Evolutionary conservation across 2,113 vertebrate genomes (phyloP).

Genomic region (Triplophysa siluroides): DNA sequence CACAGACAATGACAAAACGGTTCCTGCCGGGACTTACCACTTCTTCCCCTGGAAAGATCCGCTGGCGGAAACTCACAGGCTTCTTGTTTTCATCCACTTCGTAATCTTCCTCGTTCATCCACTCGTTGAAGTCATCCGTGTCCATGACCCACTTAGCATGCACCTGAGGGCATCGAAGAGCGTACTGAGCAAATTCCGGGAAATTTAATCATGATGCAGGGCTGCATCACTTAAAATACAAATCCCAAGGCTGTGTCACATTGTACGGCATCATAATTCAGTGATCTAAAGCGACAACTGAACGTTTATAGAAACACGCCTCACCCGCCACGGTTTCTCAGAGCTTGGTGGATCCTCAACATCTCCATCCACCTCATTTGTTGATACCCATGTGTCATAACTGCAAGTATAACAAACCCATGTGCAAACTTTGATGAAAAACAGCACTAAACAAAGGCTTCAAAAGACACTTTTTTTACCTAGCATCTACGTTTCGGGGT

Average conservation of each 20-base stretch:
- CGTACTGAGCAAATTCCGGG: not conserved
- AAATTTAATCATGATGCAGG: not conserved
- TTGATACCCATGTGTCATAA: constrained; percentile 95
- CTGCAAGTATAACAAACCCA: constrained; percentile 61
- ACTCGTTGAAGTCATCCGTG: constrained; percentile 93
- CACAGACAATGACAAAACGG: constrained; percentile 35
- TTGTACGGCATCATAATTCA: not conserved
- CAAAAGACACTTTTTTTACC: too few relatives aligned
- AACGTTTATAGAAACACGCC: constrained; percentile 8
- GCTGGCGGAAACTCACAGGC: constrained; percentile 84
- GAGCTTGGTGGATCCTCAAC: constrained; percentile 89
- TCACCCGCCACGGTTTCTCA: constrained; percentile 94
- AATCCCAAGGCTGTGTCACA: too few relatives aligned
- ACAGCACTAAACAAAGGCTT: not conserved
- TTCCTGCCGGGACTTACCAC: constrained; percentile 76
- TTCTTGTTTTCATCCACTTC: constrained; percentile 96
- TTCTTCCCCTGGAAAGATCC: constrained; percentile 89
- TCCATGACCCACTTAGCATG: constrained; percentile 94
- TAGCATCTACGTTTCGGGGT: too few relatives aligned
- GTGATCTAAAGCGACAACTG: not conserved
- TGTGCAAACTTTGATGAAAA: not conserved
- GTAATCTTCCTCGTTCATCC: constrained; percentile 99
- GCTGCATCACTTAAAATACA: not conserved
- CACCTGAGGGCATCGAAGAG: constrained; percentile 73
- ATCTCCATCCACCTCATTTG: constrained; percentile 87